These are phyloP conservation scores for Caradrina kadenii DNA, from an alignment of 2,888 invertebrate genomes.

Conservation along the genomic window DNA sequence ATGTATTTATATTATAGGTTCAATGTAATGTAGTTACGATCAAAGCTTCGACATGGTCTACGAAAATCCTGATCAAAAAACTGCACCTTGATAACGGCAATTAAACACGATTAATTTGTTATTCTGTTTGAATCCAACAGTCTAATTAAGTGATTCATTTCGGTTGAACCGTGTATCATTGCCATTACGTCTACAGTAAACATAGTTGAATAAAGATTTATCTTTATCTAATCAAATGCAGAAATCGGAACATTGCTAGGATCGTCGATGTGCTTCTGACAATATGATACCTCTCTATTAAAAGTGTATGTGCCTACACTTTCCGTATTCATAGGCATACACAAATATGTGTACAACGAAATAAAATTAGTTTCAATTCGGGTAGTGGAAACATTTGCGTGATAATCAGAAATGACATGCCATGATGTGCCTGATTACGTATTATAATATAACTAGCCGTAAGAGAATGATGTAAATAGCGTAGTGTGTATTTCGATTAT, in stretches of 20 bases:
- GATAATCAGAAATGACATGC: conserved; percentile 72
- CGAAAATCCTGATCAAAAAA: not conserved
- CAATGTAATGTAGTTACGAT: conserved; percentile 35
- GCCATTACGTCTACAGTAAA: not conserved
- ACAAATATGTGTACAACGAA: conserved; percentile 49
- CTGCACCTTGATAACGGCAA: conserved; percentile 14
- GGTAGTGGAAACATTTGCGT: conserved; percentile 55
- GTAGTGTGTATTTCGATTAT: conserved; percentile 22
- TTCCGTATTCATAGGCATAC: conserved; percentile 23
- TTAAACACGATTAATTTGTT: not conserved
- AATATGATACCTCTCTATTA: conserved; percentile 51
- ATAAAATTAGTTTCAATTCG: conserved; percentile 51
- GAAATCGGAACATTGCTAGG: not conserved
- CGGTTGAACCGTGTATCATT: not conserved
- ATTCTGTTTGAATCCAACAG: not conserved
- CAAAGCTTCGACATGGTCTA: conserved; percentile 19
- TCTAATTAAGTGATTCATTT: not conserved
- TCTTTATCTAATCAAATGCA: conserved; percentile 2
- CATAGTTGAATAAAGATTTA: not conserved
- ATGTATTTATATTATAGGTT: conserved; percentile 44
- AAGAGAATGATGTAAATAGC: conserved; percentile 58
- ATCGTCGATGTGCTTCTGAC: conserved; percentile 7
- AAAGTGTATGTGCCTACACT: conserved; percentile 26
- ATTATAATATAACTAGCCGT: conserved; percentile 57
- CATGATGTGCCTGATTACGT: conserved; percentile 81